phyloP scores from a whole-genome alignment of 2,888 invertebrate genomes.

The Cataglyphis livida region DNA sequence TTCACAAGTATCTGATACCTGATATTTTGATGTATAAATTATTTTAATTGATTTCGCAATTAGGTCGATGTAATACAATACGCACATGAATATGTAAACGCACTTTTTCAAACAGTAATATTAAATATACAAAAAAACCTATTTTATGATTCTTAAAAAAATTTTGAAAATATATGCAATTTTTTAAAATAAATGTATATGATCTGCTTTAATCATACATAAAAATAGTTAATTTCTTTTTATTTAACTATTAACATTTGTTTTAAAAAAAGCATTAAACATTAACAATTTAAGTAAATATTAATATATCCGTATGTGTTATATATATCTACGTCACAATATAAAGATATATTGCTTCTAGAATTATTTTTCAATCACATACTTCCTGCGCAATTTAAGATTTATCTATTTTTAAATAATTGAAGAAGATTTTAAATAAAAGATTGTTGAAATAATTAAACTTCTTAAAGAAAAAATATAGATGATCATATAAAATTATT shows the following conservation, averaged over 20 bases:
- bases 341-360: not conserved
- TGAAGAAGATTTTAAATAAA: not conserved
- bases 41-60: slow-evolving; percentile 31
- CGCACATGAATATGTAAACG: not conserved
- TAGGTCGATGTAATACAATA: not conserved
- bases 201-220: not conserved
- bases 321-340: not conserved
- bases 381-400: not conserved
- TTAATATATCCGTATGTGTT: not conserved
- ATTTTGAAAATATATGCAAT: not conserved
- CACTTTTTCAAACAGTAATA: not conserved
- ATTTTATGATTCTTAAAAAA: not conserved
- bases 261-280: slow-evolving; percentile 2
- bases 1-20: not conserved
- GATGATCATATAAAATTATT: not conserved
- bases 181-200: slow-evolving; percentile 1
- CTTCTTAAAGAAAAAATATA: not conserved
- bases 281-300: not conserved
- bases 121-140: not conserved
- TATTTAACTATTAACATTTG: not conserved
- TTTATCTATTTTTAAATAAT: not conserved
- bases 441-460: not conserved
- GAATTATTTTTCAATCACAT: not conserved
- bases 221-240: slow-evolving; percentile 1
- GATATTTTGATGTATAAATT: slow-evolving; percentile 16